Base-by-base conservation (phyloP, 2,888 invertebrate species). In the Oegoconia quadripuncta region DNA sequence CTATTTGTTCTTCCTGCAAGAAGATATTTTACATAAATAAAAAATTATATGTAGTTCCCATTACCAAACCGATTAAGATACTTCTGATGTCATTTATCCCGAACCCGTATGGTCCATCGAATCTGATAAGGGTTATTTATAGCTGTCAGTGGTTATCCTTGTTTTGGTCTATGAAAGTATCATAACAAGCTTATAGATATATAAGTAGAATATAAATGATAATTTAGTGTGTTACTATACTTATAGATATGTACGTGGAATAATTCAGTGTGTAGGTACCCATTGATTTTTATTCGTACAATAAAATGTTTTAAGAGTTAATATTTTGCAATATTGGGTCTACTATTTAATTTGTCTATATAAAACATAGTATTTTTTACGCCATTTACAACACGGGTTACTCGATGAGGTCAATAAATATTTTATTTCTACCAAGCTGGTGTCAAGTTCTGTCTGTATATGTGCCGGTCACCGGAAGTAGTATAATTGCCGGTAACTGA, bases 401-500 rank as follows among this genome's bases (percentile, higher is more conserved):
- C n/a, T n/a, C n/a, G n/a, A n/a, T 11, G 16, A 1, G 12, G 26
- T 23, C 13, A 31, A 25, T 27, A 28, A 18, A 26, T 8, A 27
- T 32, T 38, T 28, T 28, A 38, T 40, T 37, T 33, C 29, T 7
- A 43, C 30, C 34, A 38, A 32, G 30, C 42, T 53, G 63, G 66
- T 63, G 66, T 69, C 64, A 62, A 60, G 62, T 61, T 64, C 54
- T 61, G 64, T 59, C 54, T 61, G 67, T n/a, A n/a, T n/a, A n/a
- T 39, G 41, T 59, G 57, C 56, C 59, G 57, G 52, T 45, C 54
- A 50, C 76, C 81, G 82, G 82, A 84, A 79, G 70, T 58, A 46
- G 51, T 50, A 70, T 84, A 83, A 84, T 83, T 79, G 74, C 65
- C 66, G 74, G 82, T 80, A 80, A 79, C 76, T 66, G 78, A 83